Base-by-base conservation (phyloP, 2,797 vertebrate species). In the Schizopygopsis malacanthus region DNA sequence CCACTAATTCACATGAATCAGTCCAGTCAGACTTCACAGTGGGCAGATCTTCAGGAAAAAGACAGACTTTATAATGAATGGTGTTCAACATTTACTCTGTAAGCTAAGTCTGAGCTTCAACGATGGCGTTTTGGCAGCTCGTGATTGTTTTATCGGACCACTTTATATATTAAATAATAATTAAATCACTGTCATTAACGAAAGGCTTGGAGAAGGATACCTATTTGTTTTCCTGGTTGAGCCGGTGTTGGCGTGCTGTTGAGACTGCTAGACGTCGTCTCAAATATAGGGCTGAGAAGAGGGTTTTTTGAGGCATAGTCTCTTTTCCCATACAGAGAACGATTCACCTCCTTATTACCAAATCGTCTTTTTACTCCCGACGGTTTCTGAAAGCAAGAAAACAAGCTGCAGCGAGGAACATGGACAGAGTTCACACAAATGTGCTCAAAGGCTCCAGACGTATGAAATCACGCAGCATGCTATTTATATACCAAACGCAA, bases 261-360 rank as follows among this genome's bases (percentile, higher is more conserved):
- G 84, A 79, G 88, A 59, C 69, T 63, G 81, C 88, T 83, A 20
- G 86, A 80, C 79, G 85, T 45, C 2, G 79, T 89, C 93, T 96
- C 96, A 0, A 83, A 85, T 90, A 96, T 94, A 78, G 96, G 95
- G 86, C 95, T 96, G 79, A 96, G 93, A 2, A 37, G 15, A 12
- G 95, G 95, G 87, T 93, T 92, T 86, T 95, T 96, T 63, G 95
- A 96, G 25, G 94, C 95, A 10, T 93, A 96, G 11, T 80, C 88
- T 16, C 95, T 93, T 18, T 90, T 93, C 39, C 93, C 93, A 7
- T 96, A 96, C 22, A 96, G 90, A 6, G 94, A 92, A 52, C 87
- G 94, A 88, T 96, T 92, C 78, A 96, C 94, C 0, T 90, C 91
- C 81, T 90, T 96, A 15, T 37, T 79, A 65, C 90, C 95, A 91